These are phyloP conservation scores for Etheostoma spectabile DNA, from an alignment of 2,113 vertebrate genomes.

Conservation along the genomic window DNA sequence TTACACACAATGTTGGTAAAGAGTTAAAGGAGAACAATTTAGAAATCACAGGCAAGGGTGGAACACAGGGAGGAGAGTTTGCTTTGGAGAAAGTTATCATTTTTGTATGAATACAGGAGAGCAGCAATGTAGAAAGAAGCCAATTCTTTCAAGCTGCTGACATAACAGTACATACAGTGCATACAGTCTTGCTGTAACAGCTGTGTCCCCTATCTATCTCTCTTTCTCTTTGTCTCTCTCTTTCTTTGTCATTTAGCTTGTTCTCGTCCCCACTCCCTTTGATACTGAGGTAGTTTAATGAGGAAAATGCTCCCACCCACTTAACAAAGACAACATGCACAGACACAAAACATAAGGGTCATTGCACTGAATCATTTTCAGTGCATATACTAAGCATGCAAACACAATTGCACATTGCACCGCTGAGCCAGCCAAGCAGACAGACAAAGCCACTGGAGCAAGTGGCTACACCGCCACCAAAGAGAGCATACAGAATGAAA, in stretches of 20 bases:
- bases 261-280: not conserved
- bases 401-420: constrained; percentile 58
- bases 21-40: not conserved
- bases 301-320: not conserved
- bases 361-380: constrained; percentile 36
- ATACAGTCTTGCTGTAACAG: constrained; percentile 26
- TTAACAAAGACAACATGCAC: constrained; percentile 43
- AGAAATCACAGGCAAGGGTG: not conserved
- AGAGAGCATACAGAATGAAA: constrained; percentile 10
- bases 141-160: constrained; percentile 32
- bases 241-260: constrained; percentile 15
- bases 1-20: not conserved
- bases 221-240: not conserved
- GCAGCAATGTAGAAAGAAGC: constrained; percentile 16
- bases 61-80: constrained; percentile 1
- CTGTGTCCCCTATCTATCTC: not conserved
- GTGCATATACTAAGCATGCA: constrained; percentile 53
- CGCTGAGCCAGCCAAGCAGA: constrained; percentile 58
- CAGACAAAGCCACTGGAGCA: constrained; percentile 56
- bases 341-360: constrained; percentile 17
- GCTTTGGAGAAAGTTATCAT: not conserved
- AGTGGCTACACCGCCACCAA: constrained; percentile 44
- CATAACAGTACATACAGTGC: constrained; percentile 1
- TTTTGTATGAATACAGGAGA: constrained; percentile 12
- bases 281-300: constrained; percentile 27